Evolutionary conservation across 2,797 vertebrate genomes (phyloP).

Genomic region (Coranthus polyacanthus): DNA sequence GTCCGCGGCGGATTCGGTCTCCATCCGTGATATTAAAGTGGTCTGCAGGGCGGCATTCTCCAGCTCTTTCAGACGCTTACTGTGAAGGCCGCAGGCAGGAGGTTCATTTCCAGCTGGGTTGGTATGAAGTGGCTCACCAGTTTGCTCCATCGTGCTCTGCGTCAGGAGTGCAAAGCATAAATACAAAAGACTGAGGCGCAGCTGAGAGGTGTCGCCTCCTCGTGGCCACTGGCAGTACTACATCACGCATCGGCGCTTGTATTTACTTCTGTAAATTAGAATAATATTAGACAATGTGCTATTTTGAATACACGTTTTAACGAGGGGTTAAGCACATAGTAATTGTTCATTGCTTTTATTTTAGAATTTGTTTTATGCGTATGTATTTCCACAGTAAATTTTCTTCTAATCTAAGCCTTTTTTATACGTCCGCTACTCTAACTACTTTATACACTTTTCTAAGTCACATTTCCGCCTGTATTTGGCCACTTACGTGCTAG

Average conservation of each 20-base stretch:
- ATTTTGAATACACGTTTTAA: too few relatives aligned
- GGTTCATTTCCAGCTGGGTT: conserved; percentile 56
- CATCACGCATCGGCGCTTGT: not conserved
- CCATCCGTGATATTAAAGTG: conserved; percentile 79
- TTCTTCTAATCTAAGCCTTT: too few relatives aligned
- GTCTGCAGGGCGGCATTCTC: conserved; percentile 84
- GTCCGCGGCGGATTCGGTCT: conserved; percentile 66
- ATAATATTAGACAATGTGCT: too few relatives aligned
- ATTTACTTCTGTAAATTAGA: too few relatives aligned
- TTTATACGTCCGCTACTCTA: too few relatives aligned
- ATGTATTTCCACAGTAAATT: too few relatives aligned
- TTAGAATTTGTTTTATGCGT: too few relatives aligned
- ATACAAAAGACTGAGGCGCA: conserved; percentile 1
- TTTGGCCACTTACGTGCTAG: too few relatives aligned
- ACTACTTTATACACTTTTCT: too few relatives aligned
- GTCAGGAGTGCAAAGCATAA: conserved; percentile 57
- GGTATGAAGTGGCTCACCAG: conserved; percentile 52
- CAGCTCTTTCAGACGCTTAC: conserved; percentile 82
- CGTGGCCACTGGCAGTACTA: conserved; percentile 17
- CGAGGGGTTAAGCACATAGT: too few relatives aligned
- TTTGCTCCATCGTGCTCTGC: conserved; percentile 81
- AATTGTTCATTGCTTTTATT: too few relatives aligned
- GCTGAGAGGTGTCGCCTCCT: conserved; percentile 44
- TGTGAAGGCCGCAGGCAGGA: conserved; percentile 64
- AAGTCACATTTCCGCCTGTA: too few relatives aligned